Conservation (phyloP, 2,797 vertebrate genomes). For the Sebastes paucispinis region DNA sequence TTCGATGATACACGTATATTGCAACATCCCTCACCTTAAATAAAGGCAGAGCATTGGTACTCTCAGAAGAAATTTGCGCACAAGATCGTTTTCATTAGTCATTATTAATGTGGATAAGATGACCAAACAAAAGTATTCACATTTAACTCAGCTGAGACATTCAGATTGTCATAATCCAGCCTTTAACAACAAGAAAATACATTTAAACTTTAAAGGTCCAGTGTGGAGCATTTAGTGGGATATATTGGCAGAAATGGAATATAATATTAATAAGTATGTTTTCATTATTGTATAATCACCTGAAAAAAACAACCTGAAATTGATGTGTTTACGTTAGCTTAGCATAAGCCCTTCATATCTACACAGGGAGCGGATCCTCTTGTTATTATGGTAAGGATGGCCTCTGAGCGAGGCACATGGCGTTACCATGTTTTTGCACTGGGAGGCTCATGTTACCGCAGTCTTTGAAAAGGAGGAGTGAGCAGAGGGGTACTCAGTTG, state of each 20-base stretch:
- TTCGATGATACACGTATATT: neutral
- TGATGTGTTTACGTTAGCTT: too few species aligned
- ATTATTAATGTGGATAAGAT: neutral
- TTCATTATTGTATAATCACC: too few species aligned
- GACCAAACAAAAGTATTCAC: neutral
- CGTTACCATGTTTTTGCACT: neutral
- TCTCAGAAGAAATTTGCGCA: neutral
- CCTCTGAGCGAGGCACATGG: neutral
- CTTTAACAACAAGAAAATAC: neutral
- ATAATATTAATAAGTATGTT: too few species aligned
- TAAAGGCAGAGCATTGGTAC: neutral
- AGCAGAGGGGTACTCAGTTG: neutral
- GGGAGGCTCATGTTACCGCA: neutral
- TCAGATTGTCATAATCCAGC: neutral
- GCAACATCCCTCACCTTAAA: neutral
- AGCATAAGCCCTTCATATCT: too few species aligned
- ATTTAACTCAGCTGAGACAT: neutral
- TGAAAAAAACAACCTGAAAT: too few species aligned
- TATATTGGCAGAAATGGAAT: too few species aligned
- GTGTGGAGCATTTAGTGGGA: too few species aligned
- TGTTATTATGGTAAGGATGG: neutral
- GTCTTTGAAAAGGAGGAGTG: neutral
- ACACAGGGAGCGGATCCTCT: too few species aligned
- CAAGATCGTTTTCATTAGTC: neutral
- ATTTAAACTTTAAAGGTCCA: neutral